Conservation (phyloP, 2,888 invertebrate species). For the Nomada fucata region DNA sequence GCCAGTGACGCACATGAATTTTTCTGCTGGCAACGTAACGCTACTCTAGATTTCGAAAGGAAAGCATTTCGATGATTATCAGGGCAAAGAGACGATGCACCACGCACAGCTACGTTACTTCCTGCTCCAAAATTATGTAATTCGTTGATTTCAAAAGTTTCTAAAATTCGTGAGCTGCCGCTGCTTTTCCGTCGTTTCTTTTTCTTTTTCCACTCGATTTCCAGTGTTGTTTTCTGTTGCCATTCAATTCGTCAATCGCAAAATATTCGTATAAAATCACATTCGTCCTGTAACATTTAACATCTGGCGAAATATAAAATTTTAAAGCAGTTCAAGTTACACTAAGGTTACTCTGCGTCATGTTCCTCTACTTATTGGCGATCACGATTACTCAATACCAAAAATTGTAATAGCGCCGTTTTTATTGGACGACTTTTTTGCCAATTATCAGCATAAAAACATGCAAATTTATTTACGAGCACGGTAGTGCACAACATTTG, state of each 20-base stretch:
- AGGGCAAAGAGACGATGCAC: conserved; percentile 43
- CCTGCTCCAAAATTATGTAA: conserved; percentile 47
- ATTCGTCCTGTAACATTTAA: not conserved
- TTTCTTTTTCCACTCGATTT: not conserved
- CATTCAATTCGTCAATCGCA: no score
- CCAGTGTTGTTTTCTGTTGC: not conserved
- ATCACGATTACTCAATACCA: not conserved
- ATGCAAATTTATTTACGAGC: no score
- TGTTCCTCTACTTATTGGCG: not conserved
- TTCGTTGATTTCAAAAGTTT: conserved; percentile 53
- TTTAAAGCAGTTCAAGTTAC: no score
- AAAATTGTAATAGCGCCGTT: not conserved
- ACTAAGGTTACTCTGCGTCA: not conserved
- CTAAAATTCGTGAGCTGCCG: conserved; percentile 45
- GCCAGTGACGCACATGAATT: conserved; percentile 19
- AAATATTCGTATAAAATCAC: not conserved
- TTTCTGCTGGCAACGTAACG: conserved; percentile 6
- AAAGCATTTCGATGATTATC: conserved; percentile 58
- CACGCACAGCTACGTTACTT: conserved; percentile 30
- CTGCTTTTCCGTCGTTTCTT: conserved; percentile 22
- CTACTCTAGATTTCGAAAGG: conserved; percentile 29
- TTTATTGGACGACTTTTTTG: not conserved
- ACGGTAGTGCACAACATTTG: no score
- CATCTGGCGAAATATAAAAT: no score
- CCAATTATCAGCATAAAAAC: no score